Evolutionary conservation across 2,113 vertebrate genomes (phyloP).

Genomic region (Ageneiosus marmoratus): DNA sequence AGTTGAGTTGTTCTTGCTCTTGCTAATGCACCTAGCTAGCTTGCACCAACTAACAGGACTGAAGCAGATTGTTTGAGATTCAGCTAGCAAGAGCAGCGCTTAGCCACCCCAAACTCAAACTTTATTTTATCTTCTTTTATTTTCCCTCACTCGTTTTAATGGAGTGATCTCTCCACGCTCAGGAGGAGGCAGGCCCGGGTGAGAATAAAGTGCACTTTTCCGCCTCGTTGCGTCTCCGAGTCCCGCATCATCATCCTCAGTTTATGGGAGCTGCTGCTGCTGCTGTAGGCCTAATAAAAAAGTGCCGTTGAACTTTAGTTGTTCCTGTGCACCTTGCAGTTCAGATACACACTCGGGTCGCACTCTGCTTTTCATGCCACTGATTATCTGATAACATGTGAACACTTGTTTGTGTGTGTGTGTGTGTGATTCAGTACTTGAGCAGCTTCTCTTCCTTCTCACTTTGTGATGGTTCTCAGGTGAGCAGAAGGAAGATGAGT

Average conservation of each 20-base stretch:
- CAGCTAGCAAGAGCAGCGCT: background rate
- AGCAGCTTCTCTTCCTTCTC: background rate
- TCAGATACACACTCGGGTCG: background rate
- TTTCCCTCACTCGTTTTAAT: background rate
- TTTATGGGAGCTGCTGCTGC: background rate
- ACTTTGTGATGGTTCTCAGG: background rate
- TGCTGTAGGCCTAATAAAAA: constrained; percentile 34
- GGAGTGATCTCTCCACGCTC: no score
- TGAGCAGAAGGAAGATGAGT: background rate
- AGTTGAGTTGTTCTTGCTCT: background rate
- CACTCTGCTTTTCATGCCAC: background rate
- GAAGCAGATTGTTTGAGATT: constrained; percentile 21
- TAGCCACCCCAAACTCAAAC: constrained; percentile 18
- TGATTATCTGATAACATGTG: background rate
- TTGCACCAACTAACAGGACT: constrained; percentile 45
- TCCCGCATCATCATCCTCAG: constrained; percentile 5
- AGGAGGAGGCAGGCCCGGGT: constrained; percentile 9
- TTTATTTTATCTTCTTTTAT: background rate
- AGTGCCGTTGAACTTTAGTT: constrained; percentile 29
- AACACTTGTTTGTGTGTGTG: background rate
- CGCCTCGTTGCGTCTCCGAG: background rate
- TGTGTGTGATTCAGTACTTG: no score
- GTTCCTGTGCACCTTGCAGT: constrained; percentile 15
- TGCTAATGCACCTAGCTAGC: constrained; percentile 20
- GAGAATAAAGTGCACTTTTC: constrained; percentile 13